A percentile compares a stretch with the other conserved stretches of the same genome.
Evolutionary conservation across 2,888 invertebrate genomes (phyloP).

Genomic region (Cylindroiulus punctatus): DNA sequence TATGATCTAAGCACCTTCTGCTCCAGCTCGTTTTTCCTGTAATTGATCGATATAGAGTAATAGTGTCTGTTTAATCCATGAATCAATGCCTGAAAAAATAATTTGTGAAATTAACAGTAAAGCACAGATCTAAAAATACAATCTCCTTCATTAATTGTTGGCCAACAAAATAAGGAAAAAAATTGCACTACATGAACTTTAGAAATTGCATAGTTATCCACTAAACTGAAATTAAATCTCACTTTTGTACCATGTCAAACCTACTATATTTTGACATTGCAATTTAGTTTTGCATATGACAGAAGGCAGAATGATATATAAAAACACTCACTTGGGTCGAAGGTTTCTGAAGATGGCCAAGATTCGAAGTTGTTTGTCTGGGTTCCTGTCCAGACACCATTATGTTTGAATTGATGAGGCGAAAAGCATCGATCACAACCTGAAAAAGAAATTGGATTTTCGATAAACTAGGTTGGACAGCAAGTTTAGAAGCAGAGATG

Average conservation of each 20-base stretch:
- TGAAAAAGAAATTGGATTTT: conserved; percentile 64
- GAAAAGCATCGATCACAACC: conserved; percentile 99
- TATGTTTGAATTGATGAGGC: conserved; percentile 98
- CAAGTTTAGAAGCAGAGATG: neutral
- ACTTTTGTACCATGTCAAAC: too few species aligned
- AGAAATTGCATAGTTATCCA: too few species aligned
- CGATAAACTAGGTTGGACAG: neutral
- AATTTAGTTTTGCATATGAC: too few species aligned
- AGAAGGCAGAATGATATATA: too few species aligned
- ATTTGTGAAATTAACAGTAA: conserved; percentile 49
- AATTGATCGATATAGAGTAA: conserved; percentile 99
- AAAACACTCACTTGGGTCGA: conserved; percentile 78
- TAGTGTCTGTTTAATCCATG: conserved; percentile 99
- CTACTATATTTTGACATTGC: too few species aligned
- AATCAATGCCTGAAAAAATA: conserved; percentile 83
- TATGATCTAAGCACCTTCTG: conserved; percentile 76
- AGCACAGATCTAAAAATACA: too few species aligned
- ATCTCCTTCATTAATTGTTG: neutral
- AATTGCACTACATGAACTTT: too few species aligned
- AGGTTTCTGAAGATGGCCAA: conserved; percentile 98
- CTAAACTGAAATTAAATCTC: too few species aligned
- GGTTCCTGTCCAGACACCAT: conserved; percentile 99
- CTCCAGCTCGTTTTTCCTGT: conserved; percentile 97
- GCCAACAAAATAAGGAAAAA: neutral
- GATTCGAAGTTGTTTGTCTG: conserved; percentile 96